Conservation (phyloP, 2,888 invertebrate species). For the Eurytoma californica region DNA sequence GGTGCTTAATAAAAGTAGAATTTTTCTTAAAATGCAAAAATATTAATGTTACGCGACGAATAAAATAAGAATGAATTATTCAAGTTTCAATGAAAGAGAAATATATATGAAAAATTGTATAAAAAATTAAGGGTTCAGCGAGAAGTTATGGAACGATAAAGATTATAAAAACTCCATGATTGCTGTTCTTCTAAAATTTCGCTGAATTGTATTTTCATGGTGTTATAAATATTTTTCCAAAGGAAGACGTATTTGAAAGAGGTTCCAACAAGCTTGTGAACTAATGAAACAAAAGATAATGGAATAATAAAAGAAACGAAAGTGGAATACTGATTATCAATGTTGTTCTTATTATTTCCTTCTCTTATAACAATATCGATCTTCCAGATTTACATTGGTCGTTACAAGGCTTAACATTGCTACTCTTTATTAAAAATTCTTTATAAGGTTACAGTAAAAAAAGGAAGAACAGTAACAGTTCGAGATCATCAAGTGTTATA, state of each 20-base stretch:
- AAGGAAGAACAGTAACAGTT: slow-evolving; percentile 27
- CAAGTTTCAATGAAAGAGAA: slow-evolving; percentile 35
- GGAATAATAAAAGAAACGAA: slow-evolving; percentile 44
- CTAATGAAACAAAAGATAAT: slow-evolving; percentile 23
- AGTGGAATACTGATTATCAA: not conserved
- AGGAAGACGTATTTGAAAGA: slow-evolving; percentile 40
- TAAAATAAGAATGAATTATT: slow-evolving; percentile 22
- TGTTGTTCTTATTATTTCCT: slow-evolving; percentile 24
- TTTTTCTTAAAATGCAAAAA: slow-evolving; percentile 2
- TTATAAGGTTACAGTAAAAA: slow-evolving; percentile 34
- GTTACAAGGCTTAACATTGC: not conserved
- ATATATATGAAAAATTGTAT: slow-evolving; percentile 30
- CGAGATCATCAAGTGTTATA: slow-evolving; percentile 50
- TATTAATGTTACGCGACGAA: slow-evolving; percentile 33
- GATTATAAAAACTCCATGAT: slow-evolving; percentile 3
- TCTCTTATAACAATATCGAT: slow-evolving; percentile 16
- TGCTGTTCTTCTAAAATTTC: slow-evolving; percentile 37
- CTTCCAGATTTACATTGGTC: slow-evolving; percentile 3
- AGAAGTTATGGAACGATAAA: slow-evolving; percentile 56
- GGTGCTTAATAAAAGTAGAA: too few species aligned
- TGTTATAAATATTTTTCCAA: slow-evolving; percentile 55
- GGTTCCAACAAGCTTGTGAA: slow-evolving; percentile 46
- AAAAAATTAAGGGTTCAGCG: slow-evolving; percentile 46
- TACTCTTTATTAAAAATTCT: slow-evolving; percentile 36
- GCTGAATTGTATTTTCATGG: slow-evolving; percentile 53